These are phyloP conservation scores for Psammodynastes pulverulentus DNA, from an alignment of 2,113 vertebrate species.

Conservation along the genomic window DNA sequence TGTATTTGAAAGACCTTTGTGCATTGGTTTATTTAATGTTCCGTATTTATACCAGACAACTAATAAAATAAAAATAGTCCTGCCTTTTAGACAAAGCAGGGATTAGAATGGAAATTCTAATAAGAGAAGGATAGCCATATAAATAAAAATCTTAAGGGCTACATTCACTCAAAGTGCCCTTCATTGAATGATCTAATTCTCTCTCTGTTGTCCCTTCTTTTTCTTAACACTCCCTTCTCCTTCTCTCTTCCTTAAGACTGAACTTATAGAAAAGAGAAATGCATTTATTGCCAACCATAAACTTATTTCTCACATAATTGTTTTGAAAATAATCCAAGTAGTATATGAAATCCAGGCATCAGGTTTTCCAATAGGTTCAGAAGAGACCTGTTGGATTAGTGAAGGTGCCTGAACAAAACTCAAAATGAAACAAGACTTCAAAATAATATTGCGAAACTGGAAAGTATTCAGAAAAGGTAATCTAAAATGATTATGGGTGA, in stretches of 20 bases:
- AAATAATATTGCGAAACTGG: not conserved
- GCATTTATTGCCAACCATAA: not conserved
- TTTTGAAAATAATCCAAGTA: not conserved
- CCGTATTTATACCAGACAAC: not conserved
- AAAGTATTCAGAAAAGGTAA: not conserved
- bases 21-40: not conserved
- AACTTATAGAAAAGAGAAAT: not conserved
- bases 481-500: not conserved
- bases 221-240: not conserved
- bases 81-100: not conserved
- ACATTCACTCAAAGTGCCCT: not conserved
- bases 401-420: not conserved
- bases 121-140: not conserved
- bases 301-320: not conserved
- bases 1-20: not conserved
- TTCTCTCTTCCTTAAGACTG: not conserved
- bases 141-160: not conserved
- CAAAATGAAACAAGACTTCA: not conserved
- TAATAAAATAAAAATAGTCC: not conserved
- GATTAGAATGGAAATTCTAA: not conserved
- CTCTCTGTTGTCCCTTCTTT: not conserved
- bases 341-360: not conserved
- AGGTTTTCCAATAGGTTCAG: not conserved
- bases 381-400: not conserved
- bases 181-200: not conserved